Base-by-base conservation (phyloP, 2,888 invertebrate genomes). In the Aphodius granarius region DNA sequence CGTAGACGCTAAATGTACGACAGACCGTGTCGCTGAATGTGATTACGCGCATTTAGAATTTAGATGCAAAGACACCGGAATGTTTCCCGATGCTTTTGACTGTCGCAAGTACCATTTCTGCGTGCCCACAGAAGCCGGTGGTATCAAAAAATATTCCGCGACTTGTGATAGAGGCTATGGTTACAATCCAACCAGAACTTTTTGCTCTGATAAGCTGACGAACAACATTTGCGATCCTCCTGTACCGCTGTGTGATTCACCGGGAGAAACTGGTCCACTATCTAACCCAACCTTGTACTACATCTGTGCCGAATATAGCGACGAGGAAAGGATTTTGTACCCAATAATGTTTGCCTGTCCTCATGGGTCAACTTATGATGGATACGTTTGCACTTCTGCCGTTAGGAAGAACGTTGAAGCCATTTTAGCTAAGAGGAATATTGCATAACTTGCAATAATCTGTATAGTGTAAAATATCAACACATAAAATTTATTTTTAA, bases 161-260 rank as follows among this genome's bases (percentile, higher is more conserved):
- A 77, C 22, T 16, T 79, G 79, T 71, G 66, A 71, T 18, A 75
- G 72, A 0, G 22, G 63, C 20, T 78, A 65, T 15, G 71, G 66
- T 5, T 79, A 78, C 62, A 76, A 79, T 63, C 74, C 77, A 9
- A 66, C 68, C 6, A 78, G 76, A 2, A 79, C 78, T 5, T 78
- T 75, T 20, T 79, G 79, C 23, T 71, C 77, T 63, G 71, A 63
- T 16, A 19, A n/a, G 17, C 63, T 79, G 9, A 4, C 19, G 2
- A 68, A 73, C 65, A 66, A 65, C 43, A 63, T 62, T 15, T 73
- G 74, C 5, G 66, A 16, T 5, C 62, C 19, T 3, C 75, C 75
- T 0, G 72, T 79, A n/a, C 76, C 77, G 6, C 5, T 72, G 3
- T 79, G 79, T 63, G 63, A 16, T 2, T 23, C 43, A 16, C 18